phyloP scores from a whole-genome alignment of 1,140 invertebrate genomes.

The Heliconius eleuchia region DNA sequence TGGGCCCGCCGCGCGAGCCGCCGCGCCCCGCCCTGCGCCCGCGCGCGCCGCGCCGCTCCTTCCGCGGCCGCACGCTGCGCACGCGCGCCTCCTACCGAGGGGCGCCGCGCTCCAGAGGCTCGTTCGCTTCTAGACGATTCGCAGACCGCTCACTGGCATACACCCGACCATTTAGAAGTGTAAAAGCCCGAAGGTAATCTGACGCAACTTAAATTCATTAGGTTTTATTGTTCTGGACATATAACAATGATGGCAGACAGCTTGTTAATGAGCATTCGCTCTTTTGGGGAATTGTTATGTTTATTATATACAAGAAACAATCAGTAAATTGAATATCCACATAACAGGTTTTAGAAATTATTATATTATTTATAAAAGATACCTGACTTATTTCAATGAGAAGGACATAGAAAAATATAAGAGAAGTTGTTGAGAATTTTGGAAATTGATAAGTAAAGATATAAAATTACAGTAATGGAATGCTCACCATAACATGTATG shows the following conservation, averaged over 20 bases:
- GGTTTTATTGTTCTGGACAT: constrained; percentile 25
- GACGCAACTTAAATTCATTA: constrained; percentile 37
- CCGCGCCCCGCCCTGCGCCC: constrained; percentile 53
- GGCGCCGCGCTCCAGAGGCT: constrained; percentile 65
- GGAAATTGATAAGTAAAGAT: constrained; percentile 3
- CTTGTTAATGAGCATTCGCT: background rate
- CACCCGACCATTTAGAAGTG: constrained; percentile 67
- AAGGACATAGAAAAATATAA: background rate
- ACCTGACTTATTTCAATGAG: background rate
- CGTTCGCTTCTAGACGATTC: constrained; percentile 68
- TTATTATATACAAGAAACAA: background rate
- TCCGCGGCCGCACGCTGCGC: constrained; percentile 74
- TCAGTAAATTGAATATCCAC: background rate
- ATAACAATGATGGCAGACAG: constrained; percentile 10
- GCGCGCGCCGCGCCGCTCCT: constrained; percentile 71
- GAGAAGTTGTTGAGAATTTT: background rate
- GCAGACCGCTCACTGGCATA: constrained; percentile 66
- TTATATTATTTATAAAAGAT: background rate
- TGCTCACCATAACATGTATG: background rate
- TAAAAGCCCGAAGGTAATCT: constrained; percentile 76
- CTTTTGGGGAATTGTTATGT: background rate
- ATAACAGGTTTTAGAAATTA: background rate
- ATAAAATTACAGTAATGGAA: background rate
- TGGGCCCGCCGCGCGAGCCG: too few species aligned
- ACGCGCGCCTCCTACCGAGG: constrained; percentile 72